phyloP scores from a whole-genome alignment of 2,888 invertebrate genomes.

The Ischnura elegans region DNA sequence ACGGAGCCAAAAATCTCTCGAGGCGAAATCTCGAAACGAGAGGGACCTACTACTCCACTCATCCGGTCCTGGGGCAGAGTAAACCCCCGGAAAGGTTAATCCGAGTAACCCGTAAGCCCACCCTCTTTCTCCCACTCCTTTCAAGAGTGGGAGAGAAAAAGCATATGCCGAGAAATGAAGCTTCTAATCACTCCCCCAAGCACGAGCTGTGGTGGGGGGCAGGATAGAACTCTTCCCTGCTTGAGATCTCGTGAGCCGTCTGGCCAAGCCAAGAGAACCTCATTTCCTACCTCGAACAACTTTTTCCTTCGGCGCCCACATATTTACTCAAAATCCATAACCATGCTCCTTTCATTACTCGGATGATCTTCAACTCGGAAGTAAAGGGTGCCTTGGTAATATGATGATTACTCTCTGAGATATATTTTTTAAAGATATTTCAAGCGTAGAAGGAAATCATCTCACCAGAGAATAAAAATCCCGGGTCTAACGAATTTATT shows the following conservation, averaged over 20 bases:
- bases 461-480: too few relatives aligned
- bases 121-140: too few relatives aligned
- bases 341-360: neutral
- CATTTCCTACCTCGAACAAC: neutral
- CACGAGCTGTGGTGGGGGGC: too few relatives aligned
- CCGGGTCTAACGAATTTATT: too few relatives aligned
- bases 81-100: slow-evolving; percentile 26
- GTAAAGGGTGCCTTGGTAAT: too few relatives aligned
- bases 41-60: neutral
- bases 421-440: too few relatives aligned
- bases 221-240: neutral
- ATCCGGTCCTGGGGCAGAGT: neutral
- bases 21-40: too few relatives aligned
- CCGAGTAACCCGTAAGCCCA: neutral
- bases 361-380: too few relatives aligned
- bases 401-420: too few relatives aligned
- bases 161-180: neutral
- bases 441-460: too few relatives aligned
- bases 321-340: neutral
- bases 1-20: neutral
- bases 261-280: neutral
- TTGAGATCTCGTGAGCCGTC: slow-evolving; percentile 1
- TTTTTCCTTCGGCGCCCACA: too few relatives aligned
- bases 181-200: neutral
- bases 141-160: neutral